These are phyloP conservation scores for Diprion similis DNA, from an alignment of 1,140 invertebrate species.

Conservation along the genomic window DNA sequence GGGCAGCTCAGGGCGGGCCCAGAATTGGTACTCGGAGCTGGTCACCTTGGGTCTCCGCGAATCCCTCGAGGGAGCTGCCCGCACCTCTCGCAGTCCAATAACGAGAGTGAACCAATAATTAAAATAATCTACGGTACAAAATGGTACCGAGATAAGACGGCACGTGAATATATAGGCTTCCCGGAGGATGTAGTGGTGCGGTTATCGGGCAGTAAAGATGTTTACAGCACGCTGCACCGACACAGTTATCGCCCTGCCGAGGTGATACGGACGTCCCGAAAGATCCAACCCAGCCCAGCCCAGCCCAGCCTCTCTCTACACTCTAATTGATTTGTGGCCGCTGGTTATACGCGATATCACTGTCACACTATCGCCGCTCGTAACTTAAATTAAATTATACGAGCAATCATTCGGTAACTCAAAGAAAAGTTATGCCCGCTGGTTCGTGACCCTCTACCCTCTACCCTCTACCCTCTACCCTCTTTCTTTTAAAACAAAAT, in stretches of 20 bases:
- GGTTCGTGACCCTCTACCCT: neutral
- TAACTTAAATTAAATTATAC: conserved; percentile 58
- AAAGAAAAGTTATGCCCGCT: conserved; percentile 30
- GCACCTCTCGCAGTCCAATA: too few relatives aligned
- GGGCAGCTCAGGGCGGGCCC: too few relatives aligned
- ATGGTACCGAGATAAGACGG: conserved; percentile 42
- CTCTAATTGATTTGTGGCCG: conserved; percentile 57
- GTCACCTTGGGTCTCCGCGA: too few relatives aligned
- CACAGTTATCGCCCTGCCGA: conserved; percentile 39
- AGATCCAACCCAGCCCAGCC: conserved; percentile 27
- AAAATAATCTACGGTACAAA: conserved; percentile 51
- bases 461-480: too few relatives aligned
- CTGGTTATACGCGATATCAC: conserved; percentile 28
- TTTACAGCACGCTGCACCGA: conserved; percentile 50
- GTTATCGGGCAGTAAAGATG: conserved; percentile 58
- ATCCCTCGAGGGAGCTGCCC: too few relatives aligned
- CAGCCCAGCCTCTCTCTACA: conserved; percentile 18
- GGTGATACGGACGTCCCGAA: conserved; percentile 37
- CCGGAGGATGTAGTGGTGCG: conserved; percentile 24
- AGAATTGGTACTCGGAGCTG: too few relatives aligned
- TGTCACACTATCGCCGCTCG: conserved; percentile 50
- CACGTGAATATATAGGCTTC: conserved; percentile 11
- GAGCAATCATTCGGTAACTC: conserved; percentile 32
- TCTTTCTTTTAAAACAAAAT: too few relatives aligned
- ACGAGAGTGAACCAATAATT: conserved; percentile 3